These are phyloP conservation scores for Thermophis baileyi DNA, from an alignment of 2,113 vertebrate species.

Conservation along the genomic window DNA sequence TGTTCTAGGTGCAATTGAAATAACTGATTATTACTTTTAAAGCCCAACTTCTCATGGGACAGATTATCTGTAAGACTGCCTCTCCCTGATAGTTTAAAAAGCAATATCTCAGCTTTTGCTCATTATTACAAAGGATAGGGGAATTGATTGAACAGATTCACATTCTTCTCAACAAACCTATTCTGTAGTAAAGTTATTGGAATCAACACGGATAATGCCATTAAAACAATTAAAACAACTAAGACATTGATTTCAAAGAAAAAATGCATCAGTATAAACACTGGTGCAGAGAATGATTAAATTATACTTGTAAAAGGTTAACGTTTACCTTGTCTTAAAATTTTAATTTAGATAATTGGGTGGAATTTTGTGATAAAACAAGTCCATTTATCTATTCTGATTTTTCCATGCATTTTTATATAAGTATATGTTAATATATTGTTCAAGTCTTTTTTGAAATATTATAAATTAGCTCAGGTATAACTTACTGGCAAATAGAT, in stretches of 20 bases:
- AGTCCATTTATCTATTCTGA: constrained; percentile 23
- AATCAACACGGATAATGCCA: constrained; percentile 16
- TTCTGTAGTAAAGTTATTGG: neutral
- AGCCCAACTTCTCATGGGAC: neutral
- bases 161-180: constrained; percentile 11
- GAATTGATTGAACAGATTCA: neutral
- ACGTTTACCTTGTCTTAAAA: constrained; percentile 49
- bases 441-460: neutral
- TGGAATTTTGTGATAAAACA: constrained; percentile 41
- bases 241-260: constrained; percentile 48
- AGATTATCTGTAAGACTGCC: neutral
- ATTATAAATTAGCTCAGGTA: neutral
- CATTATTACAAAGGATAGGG: neutral
- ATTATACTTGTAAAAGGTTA: constrained; percentile 57
- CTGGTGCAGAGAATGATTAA: constrained; percentile 52
- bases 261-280: constrained; percentile 43
- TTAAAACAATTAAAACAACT: constrained; percentile 43
- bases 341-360: constrained; percentile 46
- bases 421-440: neutral
- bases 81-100: neutral
- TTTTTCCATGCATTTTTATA: neutral
- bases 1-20: neutral
- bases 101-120: neutral
- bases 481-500: neutral
- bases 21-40: neutral